A percentile compares a stretch with the other conserved stretches of the same genome.
Conservation (phyloP, 2,797 vertebrate genomes). For the Poecilia picta region DNA sequence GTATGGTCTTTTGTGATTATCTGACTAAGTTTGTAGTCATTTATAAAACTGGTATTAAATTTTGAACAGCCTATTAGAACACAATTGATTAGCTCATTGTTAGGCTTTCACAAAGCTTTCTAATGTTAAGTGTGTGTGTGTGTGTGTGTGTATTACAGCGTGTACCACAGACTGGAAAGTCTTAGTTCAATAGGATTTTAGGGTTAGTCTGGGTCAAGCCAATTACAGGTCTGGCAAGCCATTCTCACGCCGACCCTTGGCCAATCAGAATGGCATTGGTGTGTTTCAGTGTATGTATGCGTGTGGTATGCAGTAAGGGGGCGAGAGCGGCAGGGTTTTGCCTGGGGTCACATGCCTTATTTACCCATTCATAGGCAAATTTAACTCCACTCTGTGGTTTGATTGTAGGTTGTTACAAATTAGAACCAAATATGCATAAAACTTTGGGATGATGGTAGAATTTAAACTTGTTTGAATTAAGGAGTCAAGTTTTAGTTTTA, state of each 20-base stretch:
- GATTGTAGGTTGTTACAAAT: conserved; percentile 4
- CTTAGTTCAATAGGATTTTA: conserved; percentile 87
- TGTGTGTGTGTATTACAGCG: background rate
- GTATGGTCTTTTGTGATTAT: conserved; percentile 9
- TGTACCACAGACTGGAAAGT: conserved; percentile 72
- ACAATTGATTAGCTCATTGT: conserved; percentile 53
- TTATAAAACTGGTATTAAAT: conserved; percentile 21
- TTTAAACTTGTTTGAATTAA: background rate
- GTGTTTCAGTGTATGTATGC: conserved; percentile 29
- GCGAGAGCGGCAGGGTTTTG: conserved; percentile 62
- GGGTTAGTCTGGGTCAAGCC: conserved; percentile 88
- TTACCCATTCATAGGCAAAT: background rate
- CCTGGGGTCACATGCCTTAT: conserved; percentile 33
- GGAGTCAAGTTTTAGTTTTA: background rate
- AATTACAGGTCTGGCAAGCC: conserved; percentile 86
- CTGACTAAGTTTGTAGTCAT: conserved; percentile 9
- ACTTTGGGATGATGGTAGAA: background rate
- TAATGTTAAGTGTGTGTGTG: conserved; percentile 32
- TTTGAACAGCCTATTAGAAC: conserved; percentile 25
- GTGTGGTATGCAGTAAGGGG: conserved; percentile 46
- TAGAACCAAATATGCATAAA: background rate
- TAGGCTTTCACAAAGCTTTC: conserved; percentile 31
- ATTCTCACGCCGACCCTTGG: conserved; percentile 80
- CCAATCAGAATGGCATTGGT: conserved; percentile 70
- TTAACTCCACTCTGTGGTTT: background rate